Evolutionary conservation across 2,797 vertebrate genomes (phyloP), one percentile per base, ranked within the genome.

Genomic region (Mus spretus): DNA sequence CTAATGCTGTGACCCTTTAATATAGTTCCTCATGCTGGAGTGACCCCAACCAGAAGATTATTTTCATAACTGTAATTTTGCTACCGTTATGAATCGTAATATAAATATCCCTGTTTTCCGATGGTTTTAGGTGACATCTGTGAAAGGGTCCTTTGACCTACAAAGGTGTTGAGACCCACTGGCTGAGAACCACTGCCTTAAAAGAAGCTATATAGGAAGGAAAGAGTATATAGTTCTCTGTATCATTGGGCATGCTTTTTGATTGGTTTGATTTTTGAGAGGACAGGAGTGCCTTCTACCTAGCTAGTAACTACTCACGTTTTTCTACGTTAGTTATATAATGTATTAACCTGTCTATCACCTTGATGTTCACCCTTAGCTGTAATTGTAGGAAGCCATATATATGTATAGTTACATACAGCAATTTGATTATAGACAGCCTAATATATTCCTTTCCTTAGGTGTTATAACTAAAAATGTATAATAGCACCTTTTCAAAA

Each of bases 381-480:
- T 94, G 40, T 61, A 83, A 88, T 78, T 97, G 95, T 88, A 84
- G 57, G 86, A 92, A 88, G 40, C 67, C 63, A 6, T 47, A 47
- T 9, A 47, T 47, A 47, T 94, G 5, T 89, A 28, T 63, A 67
- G 83, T 87, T 91, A 81, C 74, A 87, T 89, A 94, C 22, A 94
- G 70, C 63, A 47, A 59, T 92, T 91, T 47, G 14, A 79, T 91
- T 92, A 89, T n/a, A 75, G 24, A 67, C 13, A 79, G 31, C 59
- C 34, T 65, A 11, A 55, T 19, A 20, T 67, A 34, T 53, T 37
- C 14, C 44, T 61, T 90, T 96, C 83, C 63, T 79, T 59, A 19
- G 31, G 55, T 17, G 22, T 17, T 78, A 7, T 26, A 63, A 40
- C 75, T 57, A 57, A 17, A 91, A 47, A 91, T 77, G 75, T 81